phyloP scores from a whole-genome alignment of 2,888 invertebrate species.

The Conomelus anceps region DNA sequence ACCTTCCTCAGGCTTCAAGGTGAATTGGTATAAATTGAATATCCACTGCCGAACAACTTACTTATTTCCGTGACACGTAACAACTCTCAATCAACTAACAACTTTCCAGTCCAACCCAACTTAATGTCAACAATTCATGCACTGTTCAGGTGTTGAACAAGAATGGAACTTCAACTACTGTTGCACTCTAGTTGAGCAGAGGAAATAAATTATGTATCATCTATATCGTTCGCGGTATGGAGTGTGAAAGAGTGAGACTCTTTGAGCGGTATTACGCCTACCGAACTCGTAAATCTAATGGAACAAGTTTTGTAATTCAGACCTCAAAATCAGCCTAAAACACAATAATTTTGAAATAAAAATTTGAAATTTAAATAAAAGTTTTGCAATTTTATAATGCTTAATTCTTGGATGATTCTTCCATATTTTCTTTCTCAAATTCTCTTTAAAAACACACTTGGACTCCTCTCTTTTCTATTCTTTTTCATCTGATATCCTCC shows the following conservation, averaged over 20 bases:
- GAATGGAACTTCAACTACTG: neutral
- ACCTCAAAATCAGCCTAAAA: no score
- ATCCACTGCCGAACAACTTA: neutral
- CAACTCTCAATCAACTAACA: neutral
- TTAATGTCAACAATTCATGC: neutral
- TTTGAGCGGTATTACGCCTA: neutral
- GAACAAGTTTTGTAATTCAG: no score
- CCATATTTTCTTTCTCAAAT: no score
- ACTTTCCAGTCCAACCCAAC: neutral
- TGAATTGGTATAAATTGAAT: neutral
- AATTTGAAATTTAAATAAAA: no score
- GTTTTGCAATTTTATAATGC: no score
- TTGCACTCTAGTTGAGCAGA: neutral
- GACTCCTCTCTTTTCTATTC: no score
- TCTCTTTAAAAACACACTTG: no score
- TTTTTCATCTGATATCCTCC: no score
- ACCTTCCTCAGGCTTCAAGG: neutral
- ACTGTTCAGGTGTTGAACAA: neutral
- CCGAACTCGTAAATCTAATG: no score
- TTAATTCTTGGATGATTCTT: no score
- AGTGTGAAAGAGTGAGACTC: neutral
- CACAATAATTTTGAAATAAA: no score
- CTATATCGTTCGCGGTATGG: no score
- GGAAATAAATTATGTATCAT: neutral
- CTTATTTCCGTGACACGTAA: neutral